Evolutionary conservation across 1,140 invertebrate species (phyloP).

Genomic region (Sinonovacula constricta): DNA sequence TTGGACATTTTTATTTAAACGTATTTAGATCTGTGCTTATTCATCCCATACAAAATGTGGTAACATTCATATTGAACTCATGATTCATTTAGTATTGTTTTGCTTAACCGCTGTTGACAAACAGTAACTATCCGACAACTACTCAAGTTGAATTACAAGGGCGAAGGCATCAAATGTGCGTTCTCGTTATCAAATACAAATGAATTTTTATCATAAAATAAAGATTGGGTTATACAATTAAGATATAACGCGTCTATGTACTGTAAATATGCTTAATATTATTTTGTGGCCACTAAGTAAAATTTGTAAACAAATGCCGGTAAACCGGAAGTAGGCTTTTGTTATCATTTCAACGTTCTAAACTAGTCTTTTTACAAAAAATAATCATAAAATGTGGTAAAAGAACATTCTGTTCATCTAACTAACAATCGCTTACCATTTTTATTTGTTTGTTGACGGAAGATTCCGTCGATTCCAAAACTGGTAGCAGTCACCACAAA

Average conservation of each 20-base stretch:
- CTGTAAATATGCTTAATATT: no score
- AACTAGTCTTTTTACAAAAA: background rate
- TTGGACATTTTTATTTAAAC: background rate
- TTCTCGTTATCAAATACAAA: no score
- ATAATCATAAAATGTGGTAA: background rate
- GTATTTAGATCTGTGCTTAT: background rate
- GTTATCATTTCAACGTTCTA: background rate
- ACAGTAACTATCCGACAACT: no score
- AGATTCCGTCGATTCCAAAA: slow-evolving; percentile 41
- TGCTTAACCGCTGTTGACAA: no score
- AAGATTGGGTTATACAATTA: no score
- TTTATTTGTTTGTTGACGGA: slow-evolving; percentile 25
- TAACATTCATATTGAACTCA: background rate
- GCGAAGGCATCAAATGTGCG: no score
- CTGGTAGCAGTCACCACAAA: no score
- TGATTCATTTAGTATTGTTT: background rate
- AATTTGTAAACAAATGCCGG: background rate
- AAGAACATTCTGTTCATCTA: background rate
- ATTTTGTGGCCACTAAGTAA: no score
- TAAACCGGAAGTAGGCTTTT: no score
- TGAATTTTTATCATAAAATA: no score
- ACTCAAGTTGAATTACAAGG: no score
- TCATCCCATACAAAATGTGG: background rate
- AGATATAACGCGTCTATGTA: no score
- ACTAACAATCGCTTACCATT: background rate